Evolutionary conservation across 2,113 vertebrate species (phyloP).

Genomic region (Muntiacus muntjak): DNA sequence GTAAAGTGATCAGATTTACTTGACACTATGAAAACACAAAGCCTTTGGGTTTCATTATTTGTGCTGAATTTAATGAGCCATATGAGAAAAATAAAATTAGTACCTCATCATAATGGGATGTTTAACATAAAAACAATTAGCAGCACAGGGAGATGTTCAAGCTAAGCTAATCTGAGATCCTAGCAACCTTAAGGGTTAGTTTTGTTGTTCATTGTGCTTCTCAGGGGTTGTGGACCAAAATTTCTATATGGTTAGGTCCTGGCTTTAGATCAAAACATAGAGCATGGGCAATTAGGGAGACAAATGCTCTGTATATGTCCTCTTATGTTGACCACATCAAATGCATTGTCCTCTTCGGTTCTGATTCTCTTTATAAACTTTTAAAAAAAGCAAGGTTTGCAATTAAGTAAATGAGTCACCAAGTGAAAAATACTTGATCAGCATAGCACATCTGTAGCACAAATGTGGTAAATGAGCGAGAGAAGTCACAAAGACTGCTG

Average conservation of each 20-base stretch:
- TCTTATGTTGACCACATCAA: not conserved
- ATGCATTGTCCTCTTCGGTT: not conserved
- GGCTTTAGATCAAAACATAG: not conserved
- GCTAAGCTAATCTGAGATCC: not conserved
- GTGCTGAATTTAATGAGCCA: conserved; percentile 52
- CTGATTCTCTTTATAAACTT: conserved; percentile 16
- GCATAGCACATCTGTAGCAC: not conserved
- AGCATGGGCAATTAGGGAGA: not conserved
- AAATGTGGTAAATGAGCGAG: not conserved
- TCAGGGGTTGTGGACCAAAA: not conserved
- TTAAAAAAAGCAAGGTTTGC: not conserved
- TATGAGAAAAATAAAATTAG: conserved; percentile 47
- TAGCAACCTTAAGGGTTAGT: not conserved
- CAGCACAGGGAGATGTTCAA: not conserved
- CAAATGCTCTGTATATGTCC: not conserved
- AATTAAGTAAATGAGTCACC: conserved; percentile 5
- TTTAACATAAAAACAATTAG: conserved; percentile 53
- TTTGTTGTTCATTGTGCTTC: not conserved
- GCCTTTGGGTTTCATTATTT: conserved; percentile 56
- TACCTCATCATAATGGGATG: not conserved
- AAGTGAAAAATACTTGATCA: not conserved
- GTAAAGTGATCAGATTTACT: conserved; percentile 64
- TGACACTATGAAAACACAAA: conserved; percentile 52
- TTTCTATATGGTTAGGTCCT: not conserved
- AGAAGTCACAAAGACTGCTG: not conserved